A percentile compares a stretch with the other conserved stretches of the same genome.
These are phyloP conservation scores for Hycleus cichorii DNA, from an alignment of 1,140 invertebrate genomes.

Conservation along the genomic window DNA sequence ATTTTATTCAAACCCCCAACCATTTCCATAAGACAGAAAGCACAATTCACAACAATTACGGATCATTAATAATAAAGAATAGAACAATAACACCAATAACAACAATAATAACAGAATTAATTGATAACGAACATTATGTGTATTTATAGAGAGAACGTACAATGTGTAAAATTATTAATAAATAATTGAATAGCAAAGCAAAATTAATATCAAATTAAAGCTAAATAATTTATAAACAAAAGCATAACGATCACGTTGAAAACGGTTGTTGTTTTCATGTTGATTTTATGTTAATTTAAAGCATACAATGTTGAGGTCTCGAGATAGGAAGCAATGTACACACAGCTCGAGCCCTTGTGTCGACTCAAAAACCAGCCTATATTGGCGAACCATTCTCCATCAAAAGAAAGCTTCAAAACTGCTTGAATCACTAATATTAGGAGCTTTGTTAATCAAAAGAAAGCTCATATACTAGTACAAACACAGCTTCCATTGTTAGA, in stretches of 20 bases:
- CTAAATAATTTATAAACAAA: background rate
- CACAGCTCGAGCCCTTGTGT: slow-evolving; percentile 32
- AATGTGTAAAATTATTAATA: background rate
- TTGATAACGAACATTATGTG: too few relatives aligned
- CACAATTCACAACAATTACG: background rate
- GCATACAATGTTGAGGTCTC: slow-evolving; percentile 11
- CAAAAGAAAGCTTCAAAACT: background rate
- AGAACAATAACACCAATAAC: too few relatives aligned
- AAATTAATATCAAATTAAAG: background rate
- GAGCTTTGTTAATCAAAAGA: background rate
- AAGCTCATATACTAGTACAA: background rate
- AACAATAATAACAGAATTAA: too few relatives aligned
- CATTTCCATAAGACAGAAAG: background rate
- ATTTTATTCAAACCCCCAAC: background rate
- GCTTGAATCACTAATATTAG: background rate
- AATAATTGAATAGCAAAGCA: background rate
- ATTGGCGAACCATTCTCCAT: slow-evolving; percentile 20
- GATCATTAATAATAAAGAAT: too few relatives aligned
- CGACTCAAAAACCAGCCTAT: slow-evolving; percentile 34
- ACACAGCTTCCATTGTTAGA: too few relatives aligned
- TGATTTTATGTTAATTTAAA: background rate
- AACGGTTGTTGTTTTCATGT: background rate
- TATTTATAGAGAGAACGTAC: background rate
- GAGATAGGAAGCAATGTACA: slow-evolving; percentile 42
- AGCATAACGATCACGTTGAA: background rate